Percentiles rank a stretch among this genome's conserved stretches.
Conservation (phyloP, 2,888 invertebrate species). For the Ochropleura leucogaster region DNA sequence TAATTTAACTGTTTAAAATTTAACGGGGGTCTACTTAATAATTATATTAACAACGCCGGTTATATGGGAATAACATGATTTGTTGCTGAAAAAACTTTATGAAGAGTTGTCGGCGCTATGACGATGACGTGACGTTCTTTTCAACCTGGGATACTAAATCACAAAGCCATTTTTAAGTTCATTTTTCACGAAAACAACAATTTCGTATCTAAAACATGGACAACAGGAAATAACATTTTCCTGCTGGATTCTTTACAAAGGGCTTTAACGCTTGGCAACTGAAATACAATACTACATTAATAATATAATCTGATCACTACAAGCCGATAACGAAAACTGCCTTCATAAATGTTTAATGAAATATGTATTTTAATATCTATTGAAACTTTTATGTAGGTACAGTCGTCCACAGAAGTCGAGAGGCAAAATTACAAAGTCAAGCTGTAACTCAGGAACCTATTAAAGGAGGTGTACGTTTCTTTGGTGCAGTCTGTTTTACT, state of each 20-base stretch:
- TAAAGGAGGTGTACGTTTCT: too few relatives aligned
- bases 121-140: constrained; percentile 9
- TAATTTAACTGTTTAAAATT: constrained; percentile 8
- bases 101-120: not conserved
- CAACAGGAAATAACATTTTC: constrained; percentile 39
- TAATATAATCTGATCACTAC: constrained; percentile 9
- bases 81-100: constrained; percentile 9
- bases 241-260: constrained; percentile 28
- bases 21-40: not conserved
- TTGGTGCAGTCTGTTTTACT: too few relatives aligned
- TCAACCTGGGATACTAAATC: not conserved
- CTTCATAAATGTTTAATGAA: not conserved
- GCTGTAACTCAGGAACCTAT: too few relatives aligned
- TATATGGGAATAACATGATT: not conserved
- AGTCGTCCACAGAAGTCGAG: too few relatives aligned
- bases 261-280: constrained; percentile 9
- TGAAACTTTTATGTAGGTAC: not conserved
- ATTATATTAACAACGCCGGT: not conserved
- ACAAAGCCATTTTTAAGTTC: constrained; percentile 9
- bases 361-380: not conserved
- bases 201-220: constrained; percentile 4
- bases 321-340: not conserved
- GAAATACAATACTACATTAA: constrained; percentile 2
- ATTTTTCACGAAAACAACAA: constrained; percentile 20
- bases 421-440: too few relatives aligned